Evolutionary conservation across 1,140 invertebrate genomes (phyloP).

Genomic region (Parasteatoda tepidariorum): DNA sequence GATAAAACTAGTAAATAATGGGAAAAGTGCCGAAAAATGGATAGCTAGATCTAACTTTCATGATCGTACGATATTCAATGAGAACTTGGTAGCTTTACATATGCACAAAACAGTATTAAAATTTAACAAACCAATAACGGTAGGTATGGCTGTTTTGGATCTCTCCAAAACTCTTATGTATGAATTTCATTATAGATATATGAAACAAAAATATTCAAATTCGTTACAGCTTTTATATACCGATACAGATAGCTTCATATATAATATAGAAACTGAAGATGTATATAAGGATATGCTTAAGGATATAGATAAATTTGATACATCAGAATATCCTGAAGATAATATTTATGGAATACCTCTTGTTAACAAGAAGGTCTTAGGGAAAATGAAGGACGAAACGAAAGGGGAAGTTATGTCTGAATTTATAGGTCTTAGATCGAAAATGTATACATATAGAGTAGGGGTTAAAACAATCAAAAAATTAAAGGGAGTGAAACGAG

Average conservation of each 20-base stretch:
- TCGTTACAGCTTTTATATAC: slow-evolving; percentile 59
- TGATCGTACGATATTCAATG: no score
- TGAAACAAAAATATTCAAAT: no score
- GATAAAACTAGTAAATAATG: slow-evolving; percentile 67
- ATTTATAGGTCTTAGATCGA: slow-evolving; percentile 68
- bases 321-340: slow-evolving; percentile 62
- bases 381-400: slow-evolving; percentile 71
- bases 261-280: slow-evolving; percentile 60
- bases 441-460: no score
- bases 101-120: slow-evolving; percentile 57
- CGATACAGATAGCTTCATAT: slow-evolving; percentile 61
- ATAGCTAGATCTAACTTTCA: slow-evolving; percentile 69
- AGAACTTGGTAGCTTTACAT: slow-evolving; percentile 51
- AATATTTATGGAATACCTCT: slow-evolving; percentile 60
- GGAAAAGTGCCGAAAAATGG: slow-evolving; percentile 64
- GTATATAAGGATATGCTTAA: slow-evolving; percentile 59
- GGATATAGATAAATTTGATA: slow-evolving; percentile 53
- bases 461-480: no score
- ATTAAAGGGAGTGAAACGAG: no score
- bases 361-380: slow-evolving; percentile 70
- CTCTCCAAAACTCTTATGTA: slow-evolving; percentile 65
- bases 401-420: slow-evolving; percentile 67
- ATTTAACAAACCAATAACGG: slow-evolving; percentile 65
- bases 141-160: slow-evolving; percentile 64
- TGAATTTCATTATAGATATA: slow-evolving; percentile 66